Evolutionary conservation across 2,113 vertebrate species (phyloP), one percentile per base, ranked within the genome.

Genomic region (Acanthisitta chloris): DNA sequence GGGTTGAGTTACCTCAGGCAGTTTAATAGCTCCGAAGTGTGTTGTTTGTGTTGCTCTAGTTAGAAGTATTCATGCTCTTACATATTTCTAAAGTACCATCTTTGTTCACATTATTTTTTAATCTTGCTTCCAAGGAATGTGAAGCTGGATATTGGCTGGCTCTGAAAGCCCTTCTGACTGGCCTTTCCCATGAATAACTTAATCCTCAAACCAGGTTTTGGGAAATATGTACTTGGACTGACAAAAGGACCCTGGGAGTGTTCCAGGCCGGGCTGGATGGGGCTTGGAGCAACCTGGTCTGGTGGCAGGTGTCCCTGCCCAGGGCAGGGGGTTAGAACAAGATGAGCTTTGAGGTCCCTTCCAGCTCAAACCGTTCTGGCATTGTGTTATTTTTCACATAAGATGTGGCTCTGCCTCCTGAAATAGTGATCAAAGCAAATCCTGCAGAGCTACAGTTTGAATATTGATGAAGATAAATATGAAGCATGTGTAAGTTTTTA

Each of bases 21-120:
- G 17, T 74, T 90, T 48, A 84, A 15, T 31, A 71, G 55, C 70
- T 91, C 78, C 8, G 1, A 42, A 70, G 21, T 62, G 57, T 38
- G 38, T 9, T 83, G 59, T 66, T 93, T 71, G 46, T 81, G 70
- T 62, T 87, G 49, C 78, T 85, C 54, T 62, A 74, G 76, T 67
- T 67, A 49, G 79, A 93, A 89, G 87, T 90, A 90, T 46, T 54
- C 54, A 38, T 67, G 48, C 33, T 64, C 36, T 79, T 73, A 6
- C 13, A 1, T 70, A 42, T 87, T 81, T 93, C 51, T 78, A n/a
- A 90, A 94, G 92, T 71, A 58, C 46, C 46, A 46, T 38, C 0
- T 0, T 79, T 62, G 7, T 67, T 46, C 31, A 81, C 26, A 1
- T 29, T 17, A 31, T 36, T 16, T 2, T 0, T 5, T 0, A 0